Evolutionary conservation across 2,888 invertebrate genomes (phyloP), one percentile per base, ranked within the genome.

Genomic region (Oligia fasciuncula): DNA sequence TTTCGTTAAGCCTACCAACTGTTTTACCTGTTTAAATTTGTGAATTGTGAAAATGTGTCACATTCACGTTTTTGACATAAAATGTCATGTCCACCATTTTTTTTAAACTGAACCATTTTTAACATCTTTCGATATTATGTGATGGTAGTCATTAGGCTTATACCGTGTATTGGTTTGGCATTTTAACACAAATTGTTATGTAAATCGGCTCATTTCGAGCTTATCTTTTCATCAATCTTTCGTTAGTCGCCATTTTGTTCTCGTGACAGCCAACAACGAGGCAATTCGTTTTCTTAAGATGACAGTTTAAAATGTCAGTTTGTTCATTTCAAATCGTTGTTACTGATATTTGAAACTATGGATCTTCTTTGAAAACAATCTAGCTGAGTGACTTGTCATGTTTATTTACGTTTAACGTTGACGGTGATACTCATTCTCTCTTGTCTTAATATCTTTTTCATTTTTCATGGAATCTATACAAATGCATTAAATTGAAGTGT

Each of bases 181-280:
- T 76, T 86, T 74, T 71, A 67, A 67, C 19, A 77, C 43, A 72
- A 35, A 79, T 80, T 87, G 63, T 74, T 73, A 83, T 85, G 80
- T 81, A 83, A 83, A 85, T 85, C 70, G 35, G 62, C 54, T 72
- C 35, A 60, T 77, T 80, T 40, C 13, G 13, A 69, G 62, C 67
- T 81, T 86, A 88, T 81, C 76, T 79, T 71, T 67, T 60, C 81
- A 88, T 85, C 73, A 81, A 83, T 88, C 83, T 81, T 83, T 79
- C 51, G 46, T 77, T 80, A 49, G 71, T 69, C 29, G 19, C 70
- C 70, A 87, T 83, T 83, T 87, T 83, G 83, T 85, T 83, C 51
- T 85, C 63, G 46, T 85, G 88, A 77, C 83, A 85, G 76, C 70
- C 5, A 73, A 81, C 74, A 81, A 76, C 80, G 66, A 70, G 35